Evolutionary conservation across 1,140 invertebrate genomes (phyloP), one percentile per base, ranked within the genome.

Genomic region (Leptestheria dahalacensis): DNA sequence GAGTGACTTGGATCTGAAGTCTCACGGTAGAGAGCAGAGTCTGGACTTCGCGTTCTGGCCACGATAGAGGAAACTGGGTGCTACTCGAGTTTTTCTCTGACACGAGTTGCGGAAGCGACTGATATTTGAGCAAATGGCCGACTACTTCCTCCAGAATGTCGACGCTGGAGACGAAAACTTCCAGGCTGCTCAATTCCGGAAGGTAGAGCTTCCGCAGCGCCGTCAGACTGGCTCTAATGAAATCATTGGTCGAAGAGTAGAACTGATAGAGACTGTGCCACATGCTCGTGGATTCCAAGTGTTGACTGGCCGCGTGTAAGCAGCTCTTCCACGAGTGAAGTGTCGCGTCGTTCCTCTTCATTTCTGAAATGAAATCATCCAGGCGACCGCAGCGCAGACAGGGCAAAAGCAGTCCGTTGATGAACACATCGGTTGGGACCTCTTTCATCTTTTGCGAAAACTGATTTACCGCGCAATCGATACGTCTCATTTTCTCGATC

Each of bases 331-430:
- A 86, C 53, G 75, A 72, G 24, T 76, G 68, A 20, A 85, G 71
- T 41, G 77, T 79, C 2, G 74, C 68, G 66, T 86, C 83, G 58
- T 79, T 75, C 23, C 75, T 70, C 10, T 70, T 71, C 74, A 87
- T 80, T 2, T 74, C 71, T 21, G 78, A 74, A 18, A 84, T 72
- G 20, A 87, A 64, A 26, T 74, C 68, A n/a, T 75, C 73, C 0
- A 83, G 68, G n/a, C 70, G 72, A 1, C 83, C 82, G 23, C 72
- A 76, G 63, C 77, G 80, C 62, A 86, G 70, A 60, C 79, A 81
- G 11, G 74, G 73, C 64, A 84, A 72, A 63, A 84, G 85, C 21
- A 86, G 77, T 1, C 72, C 65, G n/a, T 84, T 82, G 1, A 83
- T 79, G 65, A 86, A 87, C 0, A 79, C 68, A 59, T 86, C 83